A percentile compares a stretch with the other conserved stretches of the same genome.
Evolutionary conservation across 2,797 vertebrate genomes (phyloP).

Genomic region (Tadarida brasiliensis): DNA sequence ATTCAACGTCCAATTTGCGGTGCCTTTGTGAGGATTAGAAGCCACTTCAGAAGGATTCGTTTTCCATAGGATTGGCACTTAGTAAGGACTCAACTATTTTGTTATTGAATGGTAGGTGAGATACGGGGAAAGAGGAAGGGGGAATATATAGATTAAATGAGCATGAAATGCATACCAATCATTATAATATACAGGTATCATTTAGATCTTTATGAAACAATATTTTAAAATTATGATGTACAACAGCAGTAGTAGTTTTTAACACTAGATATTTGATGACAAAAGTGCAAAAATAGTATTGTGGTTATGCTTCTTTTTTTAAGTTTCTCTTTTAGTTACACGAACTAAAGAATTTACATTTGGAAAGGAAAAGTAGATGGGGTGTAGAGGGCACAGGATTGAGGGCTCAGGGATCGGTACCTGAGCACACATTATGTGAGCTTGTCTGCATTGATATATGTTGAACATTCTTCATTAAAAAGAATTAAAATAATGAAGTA

Average conservation of each 20-base stretch:
- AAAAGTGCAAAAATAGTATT: neutral
- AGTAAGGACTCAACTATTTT: slow-evolving; percentile 31
- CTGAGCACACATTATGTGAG: neutral
- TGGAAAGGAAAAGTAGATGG: neutral
- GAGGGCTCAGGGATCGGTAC: neutral
- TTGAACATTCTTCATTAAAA: slow-evolving; percentile 15
- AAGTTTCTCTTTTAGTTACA: neutral
- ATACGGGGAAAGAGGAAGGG: neutral
- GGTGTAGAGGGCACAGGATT: neutral
- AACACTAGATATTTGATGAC: neutral
- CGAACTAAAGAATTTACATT: slow-evolving; percentile 11
- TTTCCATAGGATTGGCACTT: neutral
- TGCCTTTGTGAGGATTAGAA: slow-evolving; percentile 38
- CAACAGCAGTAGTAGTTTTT: neutral
- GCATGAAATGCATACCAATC: neutral
- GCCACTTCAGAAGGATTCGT: neutral
- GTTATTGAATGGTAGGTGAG: neutral
- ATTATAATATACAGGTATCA: neutral
- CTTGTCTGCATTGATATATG: neutral
- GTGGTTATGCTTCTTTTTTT: neutral
- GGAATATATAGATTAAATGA: neutral
- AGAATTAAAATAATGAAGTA: slow-evolving; percentile 25
- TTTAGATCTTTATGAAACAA: slow-evolving; percentile 23
- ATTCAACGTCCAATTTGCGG: neutral
- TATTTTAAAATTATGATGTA: neutral